These are phyloP conservation scores for Melanostigma gelatinosum DNA, from an alignment of 2,113 vertebrate genomes.

Conservation along the genomic window DNA sequence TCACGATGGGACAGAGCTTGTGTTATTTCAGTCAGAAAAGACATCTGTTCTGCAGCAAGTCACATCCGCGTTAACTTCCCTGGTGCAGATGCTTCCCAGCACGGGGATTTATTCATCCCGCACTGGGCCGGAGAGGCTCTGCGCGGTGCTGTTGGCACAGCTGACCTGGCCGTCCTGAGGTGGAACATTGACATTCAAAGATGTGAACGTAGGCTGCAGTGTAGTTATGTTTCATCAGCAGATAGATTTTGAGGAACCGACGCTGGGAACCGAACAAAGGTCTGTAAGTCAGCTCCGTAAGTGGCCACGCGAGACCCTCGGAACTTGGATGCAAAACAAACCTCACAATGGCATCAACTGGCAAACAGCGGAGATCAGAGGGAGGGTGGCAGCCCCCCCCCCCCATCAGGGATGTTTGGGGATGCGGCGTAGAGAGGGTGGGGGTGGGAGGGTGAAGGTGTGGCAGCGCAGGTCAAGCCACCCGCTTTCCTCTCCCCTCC, in stretches of 20 bases:
- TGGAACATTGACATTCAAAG: not conserved
- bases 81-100: conserved; percentile 66
- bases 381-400: conserved; percentile 2
- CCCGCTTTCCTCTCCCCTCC: conserved; percentile 59
- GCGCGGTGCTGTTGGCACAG: conserved; percentile 57
- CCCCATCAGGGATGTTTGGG: conserved; percentile 50
- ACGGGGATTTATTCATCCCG: conserved; percentile 55
- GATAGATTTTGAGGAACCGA: not conserved
- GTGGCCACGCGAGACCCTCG: conserved; percentile 42
- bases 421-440: conserved; percentile 13
- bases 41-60: conserved; percentile 70
- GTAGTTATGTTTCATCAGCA: not conserved
- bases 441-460: conserved; percentile 59
- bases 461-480: conserved; percentile 58
- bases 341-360: conserved; percentile 63
- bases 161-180: conserved; percentile 41
- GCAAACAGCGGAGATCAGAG: conserved; percentile 64
- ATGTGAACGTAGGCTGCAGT: not conserved
- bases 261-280: conserved; percentile 43
- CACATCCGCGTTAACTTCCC: conserved; percentile 65
- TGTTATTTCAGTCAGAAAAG: conserved; percentile 62
- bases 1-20: conserved; percentile 29
- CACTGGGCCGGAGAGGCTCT: conserved; percentile 29
- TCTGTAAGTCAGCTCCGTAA: conserved; percentile 40
- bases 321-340: conserved; percentile 63